These are phyloP conservation scores for Mus musculus DNA, from an alignment of 2,113 vertebrate species.

Conservation along the genomic window DNA sequence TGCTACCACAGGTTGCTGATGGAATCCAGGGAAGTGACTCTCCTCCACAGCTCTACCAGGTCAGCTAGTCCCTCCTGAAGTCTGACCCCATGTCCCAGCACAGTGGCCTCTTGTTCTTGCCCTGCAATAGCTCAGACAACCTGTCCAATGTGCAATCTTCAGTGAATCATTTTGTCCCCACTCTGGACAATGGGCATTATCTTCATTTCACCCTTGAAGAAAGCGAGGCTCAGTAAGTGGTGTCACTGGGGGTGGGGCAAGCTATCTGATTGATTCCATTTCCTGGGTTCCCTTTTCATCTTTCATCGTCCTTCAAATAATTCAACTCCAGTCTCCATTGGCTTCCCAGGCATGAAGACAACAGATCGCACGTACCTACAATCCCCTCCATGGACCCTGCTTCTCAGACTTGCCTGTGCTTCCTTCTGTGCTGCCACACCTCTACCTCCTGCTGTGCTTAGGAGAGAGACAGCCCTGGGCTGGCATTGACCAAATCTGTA, in stretches of 20 bases:
- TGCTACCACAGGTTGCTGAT: background rate
- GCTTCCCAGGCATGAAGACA: slow-evolving; percentile 50
- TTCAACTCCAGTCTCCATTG: background rate
- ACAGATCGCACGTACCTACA: slow-evolving; percentile 27
- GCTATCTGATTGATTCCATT: background rate
- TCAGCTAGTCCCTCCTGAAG: background rate
- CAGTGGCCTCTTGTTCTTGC: background rate
- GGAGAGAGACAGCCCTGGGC: background rate
- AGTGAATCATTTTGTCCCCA: background rate
- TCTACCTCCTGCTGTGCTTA: background rate
- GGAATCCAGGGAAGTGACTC: background rate
- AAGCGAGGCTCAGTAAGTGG: background rate
- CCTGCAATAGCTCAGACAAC: background rate
- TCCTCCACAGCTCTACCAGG: background rate
- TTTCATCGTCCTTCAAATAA: slow-evolving; percentile 21
- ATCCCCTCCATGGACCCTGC: background rate
- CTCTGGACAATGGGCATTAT: background rate
- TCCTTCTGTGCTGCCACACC: background rate
- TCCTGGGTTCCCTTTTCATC: background rate
- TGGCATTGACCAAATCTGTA: background rate
- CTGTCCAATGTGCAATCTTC: background rate
- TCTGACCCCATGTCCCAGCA: background rate
- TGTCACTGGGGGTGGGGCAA: background rate
- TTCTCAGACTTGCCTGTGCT: background rate
- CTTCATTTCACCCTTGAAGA: slow-evolving; percentile 17